Evolutionary conservation across 2,888 invertebrate genomes (phyloP), one percentile per base, ranked within the genome.

Genomic region (Blera fallax): DNA sequence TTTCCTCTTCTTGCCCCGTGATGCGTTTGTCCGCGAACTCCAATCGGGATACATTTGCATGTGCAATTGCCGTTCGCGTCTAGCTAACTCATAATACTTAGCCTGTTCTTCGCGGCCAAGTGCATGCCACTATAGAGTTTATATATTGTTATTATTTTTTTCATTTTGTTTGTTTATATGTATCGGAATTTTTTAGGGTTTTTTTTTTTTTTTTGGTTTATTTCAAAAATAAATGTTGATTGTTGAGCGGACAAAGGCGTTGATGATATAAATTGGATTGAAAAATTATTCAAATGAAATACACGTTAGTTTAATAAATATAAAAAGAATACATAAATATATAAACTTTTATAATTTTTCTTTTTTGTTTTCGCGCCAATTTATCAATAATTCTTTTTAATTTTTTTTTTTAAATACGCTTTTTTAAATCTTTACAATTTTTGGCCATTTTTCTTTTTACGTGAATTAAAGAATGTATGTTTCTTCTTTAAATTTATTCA

Each of bases 1-100:
- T 95, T 99, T 99, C 97, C 99, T 98, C 96, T 98, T 99, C 95
- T 98, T 98, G 95, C 98, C 98, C 94, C 98, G 97, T 94, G 99
- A 98, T 95, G 99, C 98, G 95, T 99, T 99, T 94, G 99, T 96
- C 94, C 99, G 98, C 94, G 97, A 97, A 94, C 97, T 97, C 99
- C 99, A 99, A 94, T 98, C 98, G 93, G 99, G 99, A 95, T 99
- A 98, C 94, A 98, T 96, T 95, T 98, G 98, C 96, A 98, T 97
- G 95, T 99, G 99, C 93, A 98, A 96, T 95, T 99, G 98, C 93
- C 98, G 96, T 94, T 99, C 99, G 94, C 98, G 96, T 93, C 98
- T 95, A 92, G 99, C 98, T 96, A 98, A 95, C 94, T 98, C 98
- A 95, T 99, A 99, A 96, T 99, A 99, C 95, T 98, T 98, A 94